Conservation (phyloP, 2,113 vertebrate species). For the Serilophus lunatus region DNA sequence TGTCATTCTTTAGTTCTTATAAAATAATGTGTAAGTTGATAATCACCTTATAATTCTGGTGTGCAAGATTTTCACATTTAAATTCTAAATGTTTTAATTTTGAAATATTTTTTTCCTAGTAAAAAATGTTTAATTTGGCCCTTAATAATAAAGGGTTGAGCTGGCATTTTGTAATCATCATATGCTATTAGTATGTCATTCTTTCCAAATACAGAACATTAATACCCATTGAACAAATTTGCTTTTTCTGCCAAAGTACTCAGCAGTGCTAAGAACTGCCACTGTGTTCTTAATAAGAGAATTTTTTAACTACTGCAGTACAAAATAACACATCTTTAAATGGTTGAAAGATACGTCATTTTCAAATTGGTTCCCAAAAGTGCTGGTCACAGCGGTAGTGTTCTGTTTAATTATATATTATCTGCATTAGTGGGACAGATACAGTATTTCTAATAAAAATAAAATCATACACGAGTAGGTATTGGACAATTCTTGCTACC, state of each 20-base stretch:
- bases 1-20: neutral
- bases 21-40: neutral
- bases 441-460: neutral
- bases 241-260: neutral
- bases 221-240: neutral
- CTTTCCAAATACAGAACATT: neutral
- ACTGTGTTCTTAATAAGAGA: neutral
- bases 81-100: neutral
- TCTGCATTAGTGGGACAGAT: neutral
- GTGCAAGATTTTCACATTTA: neutral
- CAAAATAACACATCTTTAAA: neutral
- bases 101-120: neutral
- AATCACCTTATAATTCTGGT: neutral
- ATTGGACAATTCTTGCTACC: neutral
- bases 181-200: neutral
- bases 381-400: accelerated
- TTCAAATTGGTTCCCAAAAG: neutral
- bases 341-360: neutral
- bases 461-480: neutral
- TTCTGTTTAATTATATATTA: neutral
- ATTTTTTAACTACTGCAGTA: neutral
- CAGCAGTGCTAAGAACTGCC: neutral
- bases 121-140: neutral
- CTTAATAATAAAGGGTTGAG: neutral
- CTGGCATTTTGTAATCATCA: neutral